Percentiles rank a stretch among this genome's conserved stretches.
Conservation (phyloP, 2,113 vertebrate species). For the Stomatorhinus ivindoensis region DNA sequence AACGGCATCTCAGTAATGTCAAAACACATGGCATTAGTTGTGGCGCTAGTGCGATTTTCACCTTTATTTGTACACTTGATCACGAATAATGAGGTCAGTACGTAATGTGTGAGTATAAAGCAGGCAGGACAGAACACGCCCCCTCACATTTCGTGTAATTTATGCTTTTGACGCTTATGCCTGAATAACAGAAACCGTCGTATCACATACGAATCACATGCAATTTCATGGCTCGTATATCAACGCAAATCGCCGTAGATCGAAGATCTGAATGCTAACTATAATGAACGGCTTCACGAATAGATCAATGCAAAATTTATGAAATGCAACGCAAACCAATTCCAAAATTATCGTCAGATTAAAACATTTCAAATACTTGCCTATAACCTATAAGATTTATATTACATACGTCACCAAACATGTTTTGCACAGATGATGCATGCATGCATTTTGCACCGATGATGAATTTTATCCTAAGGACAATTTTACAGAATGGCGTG, state of each 20-base stretch:
- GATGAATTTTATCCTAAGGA: background rate
- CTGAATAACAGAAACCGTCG: background rate
- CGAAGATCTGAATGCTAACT: background rate
- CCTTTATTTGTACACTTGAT: background rate
- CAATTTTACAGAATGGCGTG: background rate
- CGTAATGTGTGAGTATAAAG: background rate
- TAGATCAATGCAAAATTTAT: background rate
- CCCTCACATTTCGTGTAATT: background rate
- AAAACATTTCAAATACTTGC: background rate
- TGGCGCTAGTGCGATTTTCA: background rate
- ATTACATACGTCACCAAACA: background rate
- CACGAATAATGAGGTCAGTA: background rate
- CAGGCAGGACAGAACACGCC: background rate
- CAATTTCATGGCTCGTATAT: background rate
- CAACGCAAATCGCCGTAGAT: background rate
- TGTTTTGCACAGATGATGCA: background rate
- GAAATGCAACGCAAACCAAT: background rate
- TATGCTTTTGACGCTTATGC: background rate
- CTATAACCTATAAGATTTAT: background rate
- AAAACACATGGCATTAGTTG: background rate
- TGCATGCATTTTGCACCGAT: background rate
- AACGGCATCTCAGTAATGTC: background rate
- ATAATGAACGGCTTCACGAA: background rate
- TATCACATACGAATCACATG: background rate
- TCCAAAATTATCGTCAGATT: background rate